phyloP scores from a whole-genome alignment of 2,888 invertebrate genomes.

The Acleris holmiana region DNA sequence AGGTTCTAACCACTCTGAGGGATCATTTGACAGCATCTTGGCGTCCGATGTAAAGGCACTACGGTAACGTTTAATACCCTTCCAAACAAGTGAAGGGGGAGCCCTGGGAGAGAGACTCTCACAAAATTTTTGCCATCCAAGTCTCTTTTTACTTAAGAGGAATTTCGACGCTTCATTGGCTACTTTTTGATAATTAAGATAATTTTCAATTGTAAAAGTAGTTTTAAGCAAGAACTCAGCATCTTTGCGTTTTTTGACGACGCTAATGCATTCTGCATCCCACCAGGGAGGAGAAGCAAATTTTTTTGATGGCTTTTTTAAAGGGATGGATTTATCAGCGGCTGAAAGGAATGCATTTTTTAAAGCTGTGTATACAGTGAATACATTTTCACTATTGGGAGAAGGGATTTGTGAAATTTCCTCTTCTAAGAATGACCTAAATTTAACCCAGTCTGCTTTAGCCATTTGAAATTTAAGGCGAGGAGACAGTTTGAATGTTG shows the following conservation, averaged over 20 bases:
- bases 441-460: background rate
- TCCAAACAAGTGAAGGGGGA: background rate
- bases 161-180: background rate
- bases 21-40: background rate
- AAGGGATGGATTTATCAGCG: background rate
- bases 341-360: slow-evolving; percentile 1
- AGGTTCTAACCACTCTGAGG: background rate
- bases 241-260: slow-evolving; percentile 1
- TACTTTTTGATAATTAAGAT: background rate
- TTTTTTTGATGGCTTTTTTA: slow-evolving; percentile 1
- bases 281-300: background rate
- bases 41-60: background rate
- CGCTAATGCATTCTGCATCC: background rate
- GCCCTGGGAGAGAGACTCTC: background rate
- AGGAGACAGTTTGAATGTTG: too few species aligned
- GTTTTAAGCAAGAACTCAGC: background rate
- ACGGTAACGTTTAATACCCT: slow-evolving; percentile 1
- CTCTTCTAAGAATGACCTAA: background rate
- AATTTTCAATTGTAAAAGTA: background rate
- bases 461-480: too few species aligned
- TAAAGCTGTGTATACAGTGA: background rate
- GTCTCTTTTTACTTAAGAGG: background rate
- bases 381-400: background rate
- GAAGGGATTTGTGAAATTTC: background rate
- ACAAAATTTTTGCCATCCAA: slow-evolving; percentile 3